A percentile compares a stretch with the other conserved stretches of the same genome.
These are phyloP conservation scores for Orthochromis malagaraziensis DNA, from an alignment of 2,113 vertebrate genomes.

Conservation along the genomic window DNA sequence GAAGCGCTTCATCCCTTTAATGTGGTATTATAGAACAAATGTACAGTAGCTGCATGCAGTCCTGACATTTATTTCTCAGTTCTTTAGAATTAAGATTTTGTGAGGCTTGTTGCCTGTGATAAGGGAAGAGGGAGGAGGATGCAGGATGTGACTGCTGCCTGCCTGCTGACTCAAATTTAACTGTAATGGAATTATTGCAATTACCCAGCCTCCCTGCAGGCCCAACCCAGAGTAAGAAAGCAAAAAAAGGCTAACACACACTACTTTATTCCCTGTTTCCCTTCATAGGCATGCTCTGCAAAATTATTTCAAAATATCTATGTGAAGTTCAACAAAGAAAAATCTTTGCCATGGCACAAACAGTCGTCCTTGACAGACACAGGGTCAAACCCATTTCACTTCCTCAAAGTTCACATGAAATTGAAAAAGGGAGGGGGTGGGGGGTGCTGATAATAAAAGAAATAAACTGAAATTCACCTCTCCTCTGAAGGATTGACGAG, in stretches of 20 bases:
- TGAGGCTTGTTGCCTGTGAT: background rate
- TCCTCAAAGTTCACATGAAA: background rate
- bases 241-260: slow-evolving; percentile 17
- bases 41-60: background rate
- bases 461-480: slow-evolving; percentile 13
- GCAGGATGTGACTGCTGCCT: slow-evolving; percentile 13
- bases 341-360: background rate
- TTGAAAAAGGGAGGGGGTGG: background rate
- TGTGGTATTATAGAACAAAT: background rate
- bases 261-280: background rate
- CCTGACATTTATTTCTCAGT: background rate
- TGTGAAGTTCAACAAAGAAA: background rate
- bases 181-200: slow-evolving; percentile 61
- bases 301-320: background rate
- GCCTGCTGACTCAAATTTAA: slow-evolving; percentile 51
- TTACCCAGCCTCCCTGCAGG: slow-evolving; percentile 36
- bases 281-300: background rate
- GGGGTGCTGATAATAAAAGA: background rate
- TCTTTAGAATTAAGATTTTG: background rate
- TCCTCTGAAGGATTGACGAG: background rate
- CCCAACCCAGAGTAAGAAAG: background rate
- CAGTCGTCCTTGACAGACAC: background rate
- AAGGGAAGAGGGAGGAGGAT: background rate
- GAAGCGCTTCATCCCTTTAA: background rate
- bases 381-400: slow-evolving; percentile 18